A percentile compares a stretch with the other conserved stretches of the same genome.
phyloP scores from a whole-genome alignment of 2,888 invertebrate species.

The Conchocele bisecta region DNA sequence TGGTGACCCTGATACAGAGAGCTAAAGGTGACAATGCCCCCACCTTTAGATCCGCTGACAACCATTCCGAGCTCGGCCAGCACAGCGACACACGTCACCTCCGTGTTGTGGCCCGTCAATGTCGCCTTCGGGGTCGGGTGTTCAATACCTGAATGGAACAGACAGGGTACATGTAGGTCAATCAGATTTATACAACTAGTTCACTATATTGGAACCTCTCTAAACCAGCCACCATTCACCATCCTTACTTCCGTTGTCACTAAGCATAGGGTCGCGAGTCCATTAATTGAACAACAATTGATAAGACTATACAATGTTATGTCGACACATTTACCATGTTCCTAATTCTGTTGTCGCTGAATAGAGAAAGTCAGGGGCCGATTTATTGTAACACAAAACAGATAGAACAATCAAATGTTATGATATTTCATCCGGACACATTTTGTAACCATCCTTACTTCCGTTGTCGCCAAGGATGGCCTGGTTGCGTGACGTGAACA shows the following conservation, averaged over 20 bases:
- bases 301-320: too few relatives aligned
- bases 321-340: too few relatives aligned
- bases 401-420: background rate
- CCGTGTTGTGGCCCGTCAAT: constrained; percentile 98
- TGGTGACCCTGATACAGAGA: constrained; percentile 90
- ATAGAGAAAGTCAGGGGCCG: too few relatives aligned
- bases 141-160: constrained; percentile 79
- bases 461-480: constrained; percentile 96
- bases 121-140: constrained; percentile 96
- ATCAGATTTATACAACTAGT: too few relatives aligned
- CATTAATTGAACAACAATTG: too few relatives aligned
- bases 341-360: too few relatives aligned
- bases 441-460: constrained; percentile 71
- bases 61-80: constrained; percentile 99
- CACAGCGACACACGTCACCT: constrained; percentile 96
- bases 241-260: too few relatives aligned
- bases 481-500: constrained; percentile 93
- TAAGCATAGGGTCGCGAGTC: too few relatives aligned
- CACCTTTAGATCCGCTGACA: constrained; percentile 93
- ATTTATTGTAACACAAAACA: too few relatives aligned
- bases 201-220: too few relatives aligned
- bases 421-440: background rate
- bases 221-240: too few relatives aligned
- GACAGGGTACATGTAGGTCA: too few relatives aligned
- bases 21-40: background rate